Conservation (phyloP, 2,113 vertebrate genomes). For the Haemorhous mexicanus region DNA sequence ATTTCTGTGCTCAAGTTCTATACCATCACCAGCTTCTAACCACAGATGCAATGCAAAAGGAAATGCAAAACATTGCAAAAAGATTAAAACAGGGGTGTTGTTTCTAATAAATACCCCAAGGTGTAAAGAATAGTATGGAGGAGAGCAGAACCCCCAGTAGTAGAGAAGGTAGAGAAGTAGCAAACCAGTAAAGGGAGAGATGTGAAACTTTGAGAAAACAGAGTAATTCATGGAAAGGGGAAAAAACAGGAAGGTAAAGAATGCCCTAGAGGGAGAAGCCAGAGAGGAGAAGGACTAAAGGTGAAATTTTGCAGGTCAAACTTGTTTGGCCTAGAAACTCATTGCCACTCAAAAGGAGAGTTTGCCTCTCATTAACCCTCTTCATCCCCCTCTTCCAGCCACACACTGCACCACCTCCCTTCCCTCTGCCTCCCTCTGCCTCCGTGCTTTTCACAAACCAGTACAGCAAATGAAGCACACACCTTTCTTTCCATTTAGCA, state of each 20-base stretch:
- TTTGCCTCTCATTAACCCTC: background rate
- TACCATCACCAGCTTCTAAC: background rate
- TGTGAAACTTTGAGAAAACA: background rate
- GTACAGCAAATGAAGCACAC: background rate
- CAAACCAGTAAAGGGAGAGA: background rate
- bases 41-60: background rate
- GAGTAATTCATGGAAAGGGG: background rate
- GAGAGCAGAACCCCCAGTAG: background rate
- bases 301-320: background rate
- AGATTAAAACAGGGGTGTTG: background rate
- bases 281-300: background rate
- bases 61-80: background rate
- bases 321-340: background rate
- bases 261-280: background rate
- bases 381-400: background rate
- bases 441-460: background rate
- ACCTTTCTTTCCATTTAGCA: background rate
- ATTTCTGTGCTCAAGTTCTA: background rate
- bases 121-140: background rate
- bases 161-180: background rate
- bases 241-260: background rate
- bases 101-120: background rate
- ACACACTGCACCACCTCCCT: accelerated
- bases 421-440: background rate
- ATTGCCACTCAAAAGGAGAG: background rate